Evolutionary conservation across 1,140 invertebrate species (phyloP), one percentile per base, ranked within the genome.

Genomic region (Cepaea nemoralis): DNA sequence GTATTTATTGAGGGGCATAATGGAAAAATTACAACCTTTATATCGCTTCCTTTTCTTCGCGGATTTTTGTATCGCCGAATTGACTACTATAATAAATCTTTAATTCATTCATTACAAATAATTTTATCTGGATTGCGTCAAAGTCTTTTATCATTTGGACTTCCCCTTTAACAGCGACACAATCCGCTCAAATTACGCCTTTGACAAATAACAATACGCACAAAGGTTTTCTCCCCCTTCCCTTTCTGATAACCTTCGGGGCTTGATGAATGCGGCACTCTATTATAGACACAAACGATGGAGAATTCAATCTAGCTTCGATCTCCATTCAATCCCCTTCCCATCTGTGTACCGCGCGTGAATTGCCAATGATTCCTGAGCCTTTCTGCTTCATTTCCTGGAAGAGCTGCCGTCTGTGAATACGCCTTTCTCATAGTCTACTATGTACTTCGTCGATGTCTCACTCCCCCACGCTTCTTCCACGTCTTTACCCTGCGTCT

Each of bases 301-400:
- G 59, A n/a, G 59, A 27, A 63, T 63, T 63, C 59, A 63, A 63
- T 63, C 59, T 63, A 63, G 27, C 59, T 63, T 63, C 59, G 59
- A 63, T 63, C 27, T 63, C 59, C 59, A 63, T 63, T 63, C n/a
- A 63, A 31, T 63, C 59, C 22, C 27, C 16, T 27, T 63, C 59
- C 45, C 50, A 63, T 63, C 59, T 27, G 59, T 31, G 59, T 63
- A 27, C 33, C 59, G 59, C 59, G 33, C 59, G 59, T 63, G 59
- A 63, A 63, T 63, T 63, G 27, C 59, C 3, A 31, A 27, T 63
- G 59, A 63, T 63, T 63, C 27, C 27, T 1, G 3, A 63, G 59
- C 59, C 59, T 63, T 63, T 63, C 59, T 63, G 59, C 59, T 16
- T 63, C 59, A 63, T 63, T 63, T 63, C 59, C 59, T 63, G 59